These are phyloP conservation scores for Flexamia atlantica DNA, from an alignment of 2,888 invertebrate genomes.

Conservation along the genomic window DNA sequence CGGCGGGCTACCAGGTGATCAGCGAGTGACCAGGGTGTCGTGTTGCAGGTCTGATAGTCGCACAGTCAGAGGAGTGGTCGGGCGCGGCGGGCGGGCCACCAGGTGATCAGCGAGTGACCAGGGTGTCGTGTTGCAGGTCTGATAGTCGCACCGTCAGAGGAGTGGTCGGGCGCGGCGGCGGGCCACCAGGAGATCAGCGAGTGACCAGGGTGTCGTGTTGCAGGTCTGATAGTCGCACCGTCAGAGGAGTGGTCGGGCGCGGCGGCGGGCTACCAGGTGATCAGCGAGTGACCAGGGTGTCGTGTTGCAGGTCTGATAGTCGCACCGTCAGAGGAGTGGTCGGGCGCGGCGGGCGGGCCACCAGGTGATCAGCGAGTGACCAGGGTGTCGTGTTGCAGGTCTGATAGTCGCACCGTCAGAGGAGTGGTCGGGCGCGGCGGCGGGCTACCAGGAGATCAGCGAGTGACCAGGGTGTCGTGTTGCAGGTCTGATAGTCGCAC, in stretches of 20 bases:
- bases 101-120: neutral
- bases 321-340: conserved; percentile 56
- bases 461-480: no score
- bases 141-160: conserved; percentile 34
- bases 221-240: conserved; percentile 54
- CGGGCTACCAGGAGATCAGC: neutral
- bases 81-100: neutral
- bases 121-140: conserved; percentile 7
- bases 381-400: conserved; percentile 53
- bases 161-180: conserved; percentile 14
- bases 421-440: conserved; percentile 34
- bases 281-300: conserved; percentile 49
- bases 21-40: no score
- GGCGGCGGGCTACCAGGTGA: conserved; percentile 1
- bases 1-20: no score
- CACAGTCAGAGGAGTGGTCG: neutral
- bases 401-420: no score
- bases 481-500: no score
- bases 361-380: conserved; percentile 25
- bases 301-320: conserved; percentile 52
- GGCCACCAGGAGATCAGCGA: conserved; percentile 1
- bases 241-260: conserved; percentile 54
- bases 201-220: conserved; percentile 42
- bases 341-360: neutral
- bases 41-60: conserved; percentile 26